A percentile compares a stretch with the other conserved stretches of the same genome.
Evolutionary conservation across 2,113 vertebrate species (phyloP).

Genomic region (Ctenodactylus gundi): DNA sequence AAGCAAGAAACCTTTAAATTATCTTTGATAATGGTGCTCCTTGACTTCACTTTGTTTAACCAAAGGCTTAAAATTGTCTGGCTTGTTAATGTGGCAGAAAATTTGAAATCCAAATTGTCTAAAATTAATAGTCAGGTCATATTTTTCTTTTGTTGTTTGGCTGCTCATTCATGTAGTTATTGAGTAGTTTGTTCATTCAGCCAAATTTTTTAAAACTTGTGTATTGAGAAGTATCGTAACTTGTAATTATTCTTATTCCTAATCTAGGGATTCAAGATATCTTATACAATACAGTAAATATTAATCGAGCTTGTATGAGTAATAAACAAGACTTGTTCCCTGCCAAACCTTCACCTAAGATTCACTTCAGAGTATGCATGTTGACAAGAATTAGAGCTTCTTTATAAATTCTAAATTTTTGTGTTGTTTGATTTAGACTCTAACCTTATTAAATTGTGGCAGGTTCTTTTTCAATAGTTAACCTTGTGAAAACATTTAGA

Average conservation of each 20-base stretch:
- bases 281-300: not conserved
- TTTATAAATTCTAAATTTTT: not conserved
- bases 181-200: not conserved
- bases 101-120: not conserved
- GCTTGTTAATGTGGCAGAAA: not conserved
- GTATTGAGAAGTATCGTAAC: not conserved
- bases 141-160: not conserved
- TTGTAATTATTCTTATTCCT: slow-evolving; percentile 26
- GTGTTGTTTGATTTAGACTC: not conserved
- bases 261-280: not conserved
- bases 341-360: not conserved
- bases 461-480: not conserved
- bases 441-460: not conserved
- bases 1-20: not conserved
- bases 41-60: not conserved
- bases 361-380: not conserved
- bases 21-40: not conserved
- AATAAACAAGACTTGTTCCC: not conserved
- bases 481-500: not conserved
- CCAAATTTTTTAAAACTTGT: not conserved
- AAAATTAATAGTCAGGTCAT: not conserved
- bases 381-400: not conserved
- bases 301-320: not conserved
- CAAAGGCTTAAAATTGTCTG: not conserved
- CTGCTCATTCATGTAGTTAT: not conserved